Evolutionary conservation across 2,888 invertebrate species (phyloP).

Genomic region (Pegoplata infirma): DNA sequence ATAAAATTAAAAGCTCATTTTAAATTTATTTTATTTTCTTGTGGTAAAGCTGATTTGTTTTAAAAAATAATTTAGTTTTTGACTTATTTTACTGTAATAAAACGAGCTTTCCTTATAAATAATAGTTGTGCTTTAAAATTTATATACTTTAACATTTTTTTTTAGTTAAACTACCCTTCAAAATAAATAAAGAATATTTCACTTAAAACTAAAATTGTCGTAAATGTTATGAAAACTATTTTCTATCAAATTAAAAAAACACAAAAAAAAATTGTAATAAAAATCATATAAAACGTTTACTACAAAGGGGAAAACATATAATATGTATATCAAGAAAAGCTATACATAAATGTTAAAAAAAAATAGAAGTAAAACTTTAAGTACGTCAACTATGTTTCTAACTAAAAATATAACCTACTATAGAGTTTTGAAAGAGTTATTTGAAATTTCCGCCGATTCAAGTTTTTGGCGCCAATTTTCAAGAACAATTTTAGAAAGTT

Average conservation of each 20-base stretch:
- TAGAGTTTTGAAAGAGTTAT: not conserved
- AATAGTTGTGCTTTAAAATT: too few species aligned
- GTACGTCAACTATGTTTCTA: constrained; percentile 48
- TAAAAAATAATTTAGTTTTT: too few species aligned
- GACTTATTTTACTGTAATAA: too few species aligned
- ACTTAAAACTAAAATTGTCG: not conserved
- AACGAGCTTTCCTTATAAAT: too few species aligned
- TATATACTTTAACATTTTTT: not conserved
- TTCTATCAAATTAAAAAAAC: not conserved
- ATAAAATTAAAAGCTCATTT: too few species aligned
- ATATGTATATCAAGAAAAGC: not conserved
- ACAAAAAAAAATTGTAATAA: not conserved
- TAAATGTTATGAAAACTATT: not conserved
- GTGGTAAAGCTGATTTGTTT: too few species aligned
- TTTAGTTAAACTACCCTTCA: not conserved
- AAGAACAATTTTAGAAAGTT: too few species aligned
- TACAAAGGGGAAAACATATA: constrained; percentile 6
- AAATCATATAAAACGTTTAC: not conserved
- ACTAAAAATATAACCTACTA: constrained; percentile 27
- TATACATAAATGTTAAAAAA: not conserved
- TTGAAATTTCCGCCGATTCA: too few species aligned
- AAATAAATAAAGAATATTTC: not conserved
- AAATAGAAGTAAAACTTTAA: constrained; percentile 20
- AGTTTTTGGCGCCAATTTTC: too few species aligned
- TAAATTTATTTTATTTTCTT: too few species aligned